Evolutionary conservation across 2,113 vertebrate genomes (phyloP), one percentile per base, ranked within the genome.

Genomic region (Brachyistius frenatus): DNA sequence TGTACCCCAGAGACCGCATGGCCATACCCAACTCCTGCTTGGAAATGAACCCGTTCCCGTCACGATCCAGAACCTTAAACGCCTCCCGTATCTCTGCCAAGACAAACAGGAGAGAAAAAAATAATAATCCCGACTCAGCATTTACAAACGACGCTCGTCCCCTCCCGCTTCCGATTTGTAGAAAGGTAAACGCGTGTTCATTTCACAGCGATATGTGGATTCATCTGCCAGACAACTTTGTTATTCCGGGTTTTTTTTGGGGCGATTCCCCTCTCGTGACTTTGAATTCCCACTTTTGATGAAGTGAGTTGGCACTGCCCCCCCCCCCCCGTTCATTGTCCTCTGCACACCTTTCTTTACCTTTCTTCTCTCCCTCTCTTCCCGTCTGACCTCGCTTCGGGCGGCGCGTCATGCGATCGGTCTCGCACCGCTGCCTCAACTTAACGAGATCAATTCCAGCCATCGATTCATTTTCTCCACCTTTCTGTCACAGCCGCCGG

Each of bases 11-110:
- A 0, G 98, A 99, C 54, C 98, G 96, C 98, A 99, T 99, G 69
- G 98, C 98, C 98, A 99, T 99, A 30, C 98, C 98, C 93, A 99
- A 95, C 94, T 99, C 98, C 94, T 99, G 98, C 91, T 99, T 99
- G 89, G 98, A 99, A 89, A 99, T 99, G 94, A 99, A 99, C 69
- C 98, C 98, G 13, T 99, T 99, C 54, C 98, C 98, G 5, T 99
- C 98, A 2, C 97, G 96, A 90, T 99, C 98, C 95, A 99, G 93
- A 23, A 99, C 96, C 49, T 96, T 95, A 83, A 99, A 99, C 61
- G 98, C 98, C 92, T 99, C 98, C 0, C 98, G 97, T 80, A 99
- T 99, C 93, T 99, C 97, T 99, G 94, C 53, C 76, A 85, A 84
- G 81, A 90, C 58, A 89, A 88, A 93, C 68, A 82, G 60, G 67